Evolutionary conservation across 1,140 invertebrate genomes (phyloP), one percentile per base, ranked within the genome.

Genomic region (Araneus ventricosus): DNA sequence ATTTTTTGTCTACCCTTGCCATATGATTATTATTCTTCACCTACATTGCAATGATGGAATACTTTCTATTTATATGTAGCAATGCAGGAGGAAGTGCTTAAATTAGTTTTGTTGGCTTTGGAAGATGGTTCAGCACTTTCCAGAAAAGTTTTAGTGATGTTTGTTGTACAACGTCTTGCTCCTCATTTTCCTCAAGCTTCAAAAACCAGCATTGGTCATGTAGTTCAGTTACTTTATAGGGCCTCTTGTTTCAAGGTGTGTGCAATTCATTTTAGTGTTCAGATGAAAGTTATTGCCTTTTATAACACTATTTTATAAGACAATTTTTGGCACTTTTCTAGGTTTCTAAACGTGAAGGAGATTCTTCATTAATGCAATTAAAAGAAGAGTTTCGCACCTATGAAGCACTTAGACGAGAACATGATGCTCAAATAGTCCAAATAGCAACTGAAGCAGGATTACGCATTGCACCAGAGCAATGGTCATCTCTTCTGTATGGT

Each of bases 41-140:
- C 5, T 67, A 27, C 63, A 27, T 67, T n/a, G 5, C 8, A 27
- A 27, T 67, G n/a, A 67, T 67, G 5, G 27, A 27, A 2, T 67
- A 27, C 1, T 7, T 67, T 7, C n/a, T 93, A 34, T 80, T 34
- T 14, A 59, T 52, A 93, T 94, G 82, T 95, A 97, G 98, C 98
- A 7, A 99, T 99, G 99, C 99, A 99, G 96, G 99, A 99, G 96
- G 99, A 99, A 95, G 99, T 99, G 4, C 95, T 99, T 1, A 98
- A 98, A 95, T 96, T 99, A 84, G 99, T 99, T 27, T 96, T 99
- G 8, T 95, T 99, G 88, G 98, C 99, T 3, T 96, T 99, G 52
- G 98, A 99, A 95, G 99, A 99, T 96, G 99, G 99, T 7, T 99
- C 98, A 6, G 98, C 98, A n/a, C 96, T 99, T 93, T 99, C 99